These are phyloP conservation scores for Anorthoa munda DNA, from an alignment of 2,888 invertebrate genomes.

Conservation along the genomic window DNA sequence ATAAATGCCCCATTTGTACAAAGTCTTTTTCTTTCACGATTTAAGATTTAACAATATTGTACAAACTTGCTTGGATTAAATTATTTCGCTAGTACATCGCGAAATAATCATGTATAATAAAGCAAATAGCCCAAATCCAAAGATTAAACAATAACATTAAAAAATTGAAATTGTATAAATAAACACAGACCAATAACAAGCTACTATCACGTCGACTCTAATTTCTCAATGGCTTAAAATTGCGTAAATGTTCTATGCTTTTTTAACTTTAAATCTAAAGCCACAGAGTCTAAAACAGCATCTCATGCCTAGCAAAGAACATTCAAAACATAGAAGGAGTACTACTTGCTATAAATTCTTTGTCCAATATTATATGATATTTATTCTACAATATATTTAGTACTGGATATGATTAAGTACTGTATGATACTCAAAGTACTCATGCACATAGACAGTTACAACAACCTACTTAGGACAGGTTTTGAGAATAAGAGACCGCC, in stretches of 20 bases:
- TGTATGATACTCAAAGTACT: conserved; percentile 50
- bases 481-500: conserved; percentile 3
- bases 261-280: conserved; percentile 16
- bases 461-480: conserved; percentile 50
- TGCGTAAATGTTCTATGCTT: not conserved
- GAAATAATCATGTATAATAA: conserved; percentile 2
- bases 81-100: not conserved
- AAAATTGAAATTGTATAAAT: conserved; percentile 3
- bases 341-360: conserved; percentile 12
- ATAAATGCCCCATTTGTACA: not conserved
- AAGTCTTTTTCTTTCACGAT: not conserved
- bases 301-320: conserved; percentile 48
- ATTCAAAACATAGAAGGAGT: conserved; percentile 30
- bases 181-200: conserved; percentile 37
- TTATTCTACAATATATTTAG: conserved; percentile 25
- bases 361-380: not conserved
- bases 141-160: conserved; percentile 9
- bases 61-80: conserved; percentile 12
- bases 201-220: conserved; percentile 6
- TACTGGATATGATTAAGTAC: conserved; percentile 12
- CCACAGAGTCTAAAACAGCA: conserved; percentile 35
- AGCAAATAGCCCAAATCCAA: conserved; percentile 34
- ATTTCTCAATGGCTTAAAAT: not conserved
- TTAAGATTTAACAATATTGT: too few relatives aligned
- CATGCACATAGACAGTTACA: conserved; percentile 62